Evolutionary conservation across 2,888 invertebrate species (phyloP).

Genomic region (Morpho achilles): DNA sequence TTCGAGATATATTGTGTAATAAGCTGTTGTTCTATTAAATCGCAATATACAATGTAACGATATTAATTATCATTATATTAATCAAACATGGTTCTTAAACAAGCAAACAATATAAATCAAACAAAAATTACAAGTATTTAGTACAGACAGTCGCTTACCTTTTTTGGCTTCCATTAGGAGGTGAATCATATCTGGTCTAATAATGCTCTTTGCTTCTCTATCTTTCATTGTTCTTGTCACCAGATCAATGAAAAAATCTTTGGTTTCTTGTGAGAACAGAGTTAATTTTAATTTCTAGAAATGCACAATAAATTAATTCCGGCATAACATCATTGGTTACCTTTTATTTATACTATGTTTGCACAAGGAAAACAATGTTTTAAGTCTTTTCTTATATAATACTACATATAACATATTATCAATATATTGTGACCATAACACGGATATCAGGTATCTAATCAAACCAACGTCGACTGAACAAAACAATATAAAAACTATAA

Average conservation of each 20-base stretch:
- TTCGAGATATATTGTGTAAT: no score
- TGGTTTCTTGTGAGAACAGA: constrained; percentile 31
- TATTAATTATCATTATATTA: background rate
- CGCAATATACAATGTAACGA: background rate
- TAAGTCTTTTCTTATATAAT: no score
- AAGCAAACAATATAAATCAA: constrained; percentile 11
- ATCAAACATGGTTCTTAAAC: background rate
- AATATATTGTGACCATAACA: no score
- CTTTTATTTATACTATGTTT: background rate
- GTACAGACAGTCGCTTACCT: constrained; percentile 30
- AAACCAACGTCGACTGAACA: no score
- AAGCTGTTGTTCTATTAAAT: no score
- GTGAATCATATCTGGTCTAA: constrained; percentile 72
- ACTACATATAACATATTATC: no score
- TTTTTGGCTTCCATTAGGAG: constrained; percentile 72
- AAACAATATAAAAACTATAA: no score
- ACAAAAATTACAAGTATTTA: no score
- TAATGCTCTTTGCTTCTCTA: constrained; percentile 46
- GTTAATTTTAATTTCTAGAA: constrained; percentile 35
- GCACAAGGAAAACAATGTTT: no score
- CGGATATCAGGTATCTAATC: no score
- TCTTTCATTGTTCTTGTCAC: constrained; percentile 54
- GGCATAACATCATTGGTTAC: background rate
- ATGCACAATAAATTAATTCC: constrained; percentile 12
- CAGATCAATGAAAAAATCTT: constrained; percentile 50